A percentile compares a stretch with the other conserved stretches of the same genome.
phyloP scores from a whole-genome alignment of 2,797 vertebrate genomes.

The Rallus crepitans region DNA sequence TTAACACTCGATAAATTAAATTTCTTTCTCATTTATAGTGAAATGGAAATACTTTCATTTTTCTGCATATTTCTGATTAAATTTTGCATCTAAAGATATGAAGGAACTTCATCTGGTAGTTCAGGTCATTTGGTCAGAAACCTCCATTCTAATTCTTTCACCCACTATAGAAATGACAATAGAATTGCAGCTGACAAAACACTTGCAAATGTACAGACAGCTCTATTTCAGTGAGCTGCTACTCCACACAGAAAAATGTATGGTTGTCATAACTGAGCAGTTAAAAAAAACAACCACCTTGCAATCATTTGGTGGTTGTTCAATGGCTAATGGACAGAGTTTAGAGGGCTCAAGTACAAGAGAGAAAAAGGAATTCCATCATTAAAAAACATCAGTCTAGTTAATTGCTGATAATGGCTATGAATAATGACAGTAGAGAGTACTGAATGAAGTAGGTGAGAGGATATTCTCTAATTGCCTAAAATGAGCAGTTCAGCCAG shows the following conservation, averaged over 20 bases:
- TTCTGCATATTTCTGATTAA: not conserved
- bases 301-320: not conserved
- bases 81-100: not conserved
- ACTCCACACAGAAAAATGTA: not conserved
- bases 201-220: not conserved
- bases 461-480: not conserved
- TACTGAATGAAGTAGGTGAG: not conserved
- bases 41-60: not conserved
- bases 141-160: not conserved
- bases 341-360: not conserved
- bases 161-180: not conserved
- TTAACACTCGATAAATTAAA: not conserved
- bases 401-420: slow-evolving; percentile 25
- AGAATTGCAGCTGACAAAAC: not conserved
- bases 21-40: not conserved
- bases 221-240: not conserved
- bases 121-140: not conserved
- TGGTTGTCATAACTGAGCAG: not conserved
- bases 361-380: not conserved
- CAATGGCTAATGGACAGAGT: not conserved
- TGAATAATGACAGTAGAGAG: not conserved
- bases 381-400: not conserved
- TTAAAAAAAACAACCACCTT: not conserved
- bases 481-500: not conserved
- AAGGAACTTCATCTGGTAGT: not conserved